Percentiles rank a stretch among this genome's conserved stretches.
These are phyloP conservation scores for Pangasius djambal DNA, from an alignment of 2,797 vertebrate species.

Conservation along the genomic window DNA sequence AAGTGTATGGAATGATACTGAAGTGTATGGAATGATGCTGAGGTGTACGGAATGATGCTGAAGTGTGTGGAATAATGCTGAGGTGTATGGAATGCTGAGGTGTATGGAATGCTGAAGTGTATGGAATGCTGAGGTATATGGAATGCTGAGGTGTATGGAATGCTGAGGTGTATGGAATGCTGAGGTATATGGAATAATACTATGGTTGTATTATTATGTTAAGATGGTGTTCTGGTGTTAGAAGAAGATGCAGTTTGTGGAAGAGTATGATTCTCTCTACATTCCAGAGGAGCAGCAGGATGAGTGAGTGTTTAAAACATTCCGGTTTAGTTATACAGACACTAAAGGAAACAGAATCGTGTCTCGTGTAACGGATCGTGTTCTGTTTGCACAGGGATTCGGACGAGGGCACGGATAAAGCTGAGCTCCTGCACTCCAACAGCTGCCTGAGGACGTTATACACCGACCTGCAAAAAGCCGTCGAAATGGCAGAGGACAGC, in stretches of 20 bases:
- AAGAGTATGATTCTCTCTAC: background rate
- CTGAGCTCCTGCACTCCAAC: conserved; percentile 41
- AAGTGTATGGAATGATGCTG: background rate
- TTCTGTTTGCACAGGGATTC: background rate
- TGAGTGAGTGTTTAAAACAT: conserved; percentile 6
- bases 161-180: background rate
- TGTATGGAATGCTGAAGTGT: background rate
- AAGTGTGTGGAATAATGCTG: background rate
- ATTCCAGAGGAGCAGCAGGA: background rate
- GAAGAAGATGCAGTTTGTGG: background rate
- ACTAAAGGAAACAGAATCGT: background rate
- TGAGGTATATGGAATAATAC: background rate
- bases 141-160: background rate
- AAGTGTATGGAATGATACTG: background rate
- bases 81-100: background rate
- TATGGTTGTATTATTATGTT: background rate
- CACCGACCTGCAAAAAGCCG: conserved; percentile 42
- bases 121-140: background rate
- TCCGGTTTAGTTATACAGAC: background rate
- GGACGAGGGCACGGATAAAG: conserved; percentile 3
- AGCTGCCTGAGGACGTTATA: conserved; percentile 42
- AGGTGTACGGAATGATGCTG: too few relatives aligned
- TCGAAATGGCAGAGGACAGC: conserved; percentile 42
- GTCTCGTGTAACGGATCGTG: background rate
- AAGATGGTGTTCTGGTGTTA: background rate